These are phyloP conservation scores for Oncorhynchus tshawytscha DNA, from an alignment of 2,113 vertebrate genomes.

Conservation along the genomic window DNA sequence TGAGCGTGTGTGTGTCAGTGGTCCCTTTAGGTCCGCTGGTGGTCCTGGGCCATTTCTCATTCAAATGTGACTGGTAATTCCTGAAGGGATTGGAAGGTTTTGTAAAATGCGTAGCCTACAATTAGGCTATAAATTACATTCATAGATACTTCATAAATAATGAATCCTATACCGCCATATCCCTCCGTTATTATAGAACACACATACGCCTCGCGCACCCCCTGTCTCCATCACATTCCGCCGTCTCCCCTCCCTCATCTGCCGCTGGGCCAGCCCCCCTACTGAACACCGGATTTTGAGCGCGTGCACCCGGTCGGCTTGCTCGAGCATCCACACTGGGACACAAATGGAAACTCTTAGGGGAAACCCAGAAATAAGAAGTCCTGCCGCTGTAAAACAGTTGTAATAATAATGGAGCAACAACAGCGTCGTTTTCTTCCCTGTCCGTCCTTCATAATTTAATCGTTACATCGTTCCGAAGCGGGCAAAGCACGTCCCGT, in stretches of 20 bases:
- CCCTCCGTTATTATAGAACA: neutral
- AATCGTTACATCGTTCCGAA: constrained; percentile 13
- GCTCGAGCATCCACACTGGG: constrained; percentile 29
- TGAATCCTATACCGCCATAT: neutral
- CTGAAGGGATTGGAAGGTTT: too few species aligned
- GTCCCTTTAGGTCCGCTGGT: too few species aligned
- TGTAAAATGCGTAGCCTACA: too few species aligned
- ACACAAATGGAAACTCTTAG: constrained; percentile 24
- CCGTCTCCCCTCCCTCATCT: constrained; percentile 26
- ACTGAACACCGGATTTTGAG: neutral
- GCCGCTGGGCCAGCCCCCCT: constrained; percentile 44
- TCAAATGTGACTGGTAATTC: too few species aligned
- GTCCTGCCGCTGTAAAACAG: neutral
- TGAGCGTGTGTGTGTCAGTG: too few species aligned
- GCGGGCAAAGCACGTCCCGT: constrained; percentile 22
- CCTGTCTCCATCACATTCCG: neutral
- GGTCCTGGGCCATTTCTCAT: too few species aligned
- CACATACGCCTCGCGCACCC: neutral
- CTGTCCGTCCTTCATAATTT: constrained; percentile 22
- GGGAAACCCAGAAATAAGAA: constrained; percentile 18
- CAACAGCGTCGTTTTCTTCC: neutral
- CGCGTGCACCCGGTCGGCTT: constrained; percentile 17
- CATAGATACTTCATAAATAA: too few species aligned
- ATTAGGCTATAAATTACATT: too few species aligned
- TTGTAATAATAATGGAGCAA: constrained; percentile 8